These are phyloP conservation scores for Ennomos fuscantarius DNA, from an alignment of 2,888 invertebrate genomes.

Conservation along the genomic window DNA sequence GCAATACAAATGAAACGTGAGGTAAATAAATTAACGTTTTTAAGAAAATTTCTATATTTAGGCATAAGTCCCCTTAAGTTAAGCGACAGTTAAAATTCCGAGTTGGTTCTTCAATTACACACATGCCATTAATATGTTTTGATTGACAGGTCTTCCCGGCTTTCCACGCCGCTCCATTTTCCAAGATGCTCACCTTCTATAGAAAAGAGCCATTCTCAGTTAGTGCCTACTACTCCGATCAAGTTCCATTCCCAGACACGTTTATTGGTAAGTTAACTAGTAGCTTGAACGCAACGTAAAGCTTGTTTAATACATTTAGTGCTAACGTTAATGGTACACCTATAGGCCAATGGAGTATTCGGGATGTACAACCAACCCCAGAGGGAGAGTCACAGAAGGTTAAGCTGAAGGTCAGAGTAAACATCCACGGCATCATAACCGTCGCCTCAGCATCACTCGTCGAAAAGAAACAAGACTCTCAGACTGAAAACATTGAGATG, in stretches of 20 bases:
- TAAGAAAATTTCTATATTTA: too few relatives aligned
- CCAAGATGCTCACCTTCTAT: conserved; percentile 97
- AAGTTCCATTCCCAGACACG: conserved; percentile 90
- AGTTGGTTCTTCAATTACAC: conserved; percentile 2
- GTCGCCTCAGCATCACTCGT: conserved; percentile 94
- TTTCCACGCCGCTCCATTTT: conserved; percentile 96
- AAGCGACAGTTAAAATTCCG: neutral
- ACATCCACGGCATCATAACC: conserved; percentile 96
- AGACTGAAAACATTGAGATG: conserved; percentile 75
- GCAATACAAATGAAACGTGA: too few relatives aligned
- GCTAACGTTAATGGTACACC: conserved; percentile 18
- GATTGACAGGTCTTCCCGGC: conserved; percentile 90
- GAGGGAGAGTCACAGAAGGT: conserved; percentile 97
- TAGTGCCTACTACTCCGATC: conserved; percentile 92
- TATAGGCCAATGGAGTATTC: conserved; percentile 90
- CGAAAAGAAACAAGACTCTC: conserved; percentile 88
- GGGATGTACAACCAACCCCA: conserved; percentile 93
- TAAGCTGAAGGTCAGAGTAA: conserved; percentile 97
- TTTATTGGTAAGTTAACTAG: conserved; percentile 89
- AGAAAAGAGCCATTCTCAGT: conserved; percentile 95
- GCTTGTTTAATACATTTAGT: conserved; percentile 1
- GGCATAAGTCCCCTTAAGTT: too few relatives aligned
- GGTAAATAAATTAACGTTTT: too few relatives aligned
- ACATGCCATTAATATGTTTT: conserved; percentile 15
- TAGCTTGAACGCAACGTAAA: neutral